Conservation (phyloP, 1,140 invertebrate genomes). For the Gryon sp. region DNA sequence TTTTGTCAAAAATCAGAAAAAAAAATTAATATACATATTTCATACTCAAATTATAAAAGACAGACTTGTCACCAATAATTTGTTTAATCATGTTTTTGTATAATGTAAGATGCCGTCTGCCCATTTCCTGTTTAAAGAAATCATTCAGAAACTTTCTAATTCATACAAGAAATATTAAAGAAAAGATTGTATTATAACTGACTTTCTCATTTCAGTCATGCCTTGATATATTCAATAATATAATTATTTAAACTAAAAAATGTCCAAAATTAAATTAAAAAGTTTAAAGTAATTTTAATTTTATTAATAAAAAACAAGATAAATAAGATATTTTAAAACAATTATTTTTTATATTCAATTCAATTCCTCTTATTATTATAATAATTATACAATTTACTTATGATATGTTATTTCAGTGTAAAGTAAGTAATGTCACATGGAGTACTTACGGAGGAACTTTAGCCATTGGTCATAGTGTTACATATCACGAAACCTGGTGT, state of each 20-base stretch:
- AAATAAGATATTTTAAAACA: too few relatives aligned
- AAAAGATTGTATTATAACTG: background rate
- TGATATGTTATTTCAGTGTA: conserved; percentile 66
- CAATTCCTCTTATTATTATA: too few relatives aligned
- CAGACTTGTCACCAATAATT: background rate
- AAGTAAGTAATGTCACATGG: conserved; percentile 75
- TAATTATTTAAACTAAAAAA: too few relatives aligned
- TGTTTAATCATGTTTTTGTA: background rate
- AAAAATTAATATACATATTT: too few relatives aligned
- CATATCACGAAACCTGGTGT: conserved; percentile 75
- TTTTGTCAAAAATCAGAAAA: background rate
- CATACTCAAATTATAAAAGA: background rate
- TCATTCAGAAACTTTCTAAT: conserved; percentile 11
- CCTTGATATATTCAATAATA: too few relatives aligned
- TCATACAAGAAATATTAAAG: background rate
- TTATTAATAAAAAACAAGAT: too few relatives aligned
- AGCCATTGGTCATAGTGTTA: conserved; percentile 68
- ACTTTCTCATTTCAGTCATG: background rate
- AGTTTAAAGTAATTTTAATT: too few relatives aligned
- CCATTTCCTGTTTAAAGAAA: conserved; percentile 1
- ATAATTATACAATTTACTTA: background rate
- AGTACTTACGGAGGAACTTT: conserved; percentile 76
- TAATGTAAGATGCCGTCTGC: background rate
- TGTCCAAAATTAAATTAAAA: background rate
- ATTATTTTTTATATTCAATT: too few relatives aligned